These are phyloP conservation scores for Adelphocoris suturalis DNA, from an alignment of 2,888 invertebrate species.

Conservation along the genomic window DNA sequence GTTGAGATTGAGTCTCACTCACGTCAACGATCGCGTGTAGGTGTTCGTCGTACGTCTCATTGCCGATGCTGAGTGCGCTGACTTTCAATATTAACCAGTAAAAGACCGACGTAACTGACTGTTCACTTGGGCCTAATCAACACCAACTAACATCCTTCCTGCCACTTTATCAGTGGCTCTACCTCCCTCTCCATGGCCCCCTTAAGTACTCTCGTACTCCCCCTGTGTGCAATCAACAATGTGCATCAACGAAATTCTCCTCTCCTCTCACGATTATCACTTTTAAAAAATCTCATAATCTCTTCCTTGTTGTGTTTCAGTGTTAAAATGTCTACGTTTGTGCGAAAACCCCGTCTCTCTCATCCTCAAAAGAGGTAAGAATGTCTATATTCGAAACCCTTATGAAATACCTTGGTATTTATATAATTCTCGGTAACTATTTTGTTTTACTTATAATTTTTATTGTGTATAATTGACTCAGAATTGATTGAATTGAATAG, in stretches of 20 bases:
- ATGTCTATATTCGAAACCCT: conserved; percentile 65
- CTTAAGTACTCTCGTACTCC: conserved; percentile 3
- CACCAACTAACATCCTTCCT: conserved; percentile 66
- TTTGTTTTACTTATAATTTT: too few species aligned
- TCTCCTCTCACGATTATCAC: neutral
- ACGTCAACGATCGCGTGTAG: neutral
- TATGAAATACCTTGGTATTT: too few species aligned
- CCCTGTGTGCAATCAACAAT: neutral
- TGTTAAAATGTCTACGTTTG: conserved; percentile 94
- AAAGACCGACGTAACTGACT: neutral
- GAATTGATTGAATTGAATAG: too few species aligned
- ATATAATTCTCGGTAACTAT: too few species aligned
- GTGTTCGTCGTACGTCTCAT: neutral
- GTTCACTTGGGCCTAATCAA: conserved; percentile 59
- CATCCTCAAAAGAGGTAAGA: conserved; percentile 94
- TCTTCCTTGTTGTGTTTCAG: conserved; percentile 81
- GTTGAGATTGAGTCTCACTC: neutral
- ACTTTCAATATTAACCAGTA: neutral
- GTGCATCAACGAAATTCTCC: neutral
- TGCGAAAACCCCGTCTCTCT: conserved; percentile 94
- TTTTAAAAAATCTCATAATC: neutral
- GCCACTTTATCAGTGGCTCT: conserved; percentile 59
- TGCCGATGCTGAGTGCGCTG: conserved; percentile 3
- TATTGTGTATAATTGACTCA: too few species aligned
- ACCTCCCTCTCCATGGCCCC: neutral